Percentiles rank a stretch among this genome's conserved stretches.
These are phyloP conservation scores for Pammene aurita DNA, from an alignment of 2,888 invertebrate genomes.

Conservation along the genomic window DNA sequence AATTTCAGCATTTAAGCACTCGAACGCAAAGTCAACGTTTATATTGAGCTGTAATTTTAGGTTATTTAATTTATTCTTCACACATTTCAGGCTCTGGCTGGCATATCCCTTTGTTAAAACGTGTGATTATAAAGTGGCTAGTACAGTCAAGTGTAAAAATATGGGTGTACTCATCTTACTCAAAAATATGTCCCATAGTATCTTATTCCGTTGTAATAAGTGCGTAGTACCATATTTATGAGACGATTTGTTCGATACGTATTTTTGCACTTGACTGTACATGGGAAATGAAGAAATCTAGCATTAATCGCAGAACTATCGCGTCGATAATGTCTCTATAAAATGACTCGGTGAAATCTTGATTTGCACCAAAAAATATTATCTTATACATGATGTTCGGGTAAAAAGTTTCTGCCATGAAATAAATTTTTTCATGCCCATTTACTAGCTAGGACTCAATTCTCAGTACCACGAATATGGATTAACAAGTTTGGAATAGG, in stretches of 20 bases:
- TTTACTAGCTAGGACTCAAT: background rate
- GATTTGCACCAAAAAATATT: too few relatives aligned
- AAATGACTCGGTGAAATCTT: background rate
- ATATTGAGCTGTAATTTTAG: slow-evolving; percentile 28
- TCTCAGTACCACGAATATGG: background rate
- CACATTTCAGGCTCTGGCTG: background rate
- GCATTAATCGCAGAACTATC: background rate
- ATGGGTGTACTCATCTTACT: too few relatives aligned
- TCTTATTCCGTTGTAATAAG: too few relatives aligned
- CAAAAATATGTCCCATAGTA: too few relatives aligned
- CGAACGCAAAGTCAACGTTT: slow-evolving; percentile 24
- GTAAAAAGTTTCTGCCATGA: background rate
- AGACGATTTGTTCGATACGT: too few relatives aligned
- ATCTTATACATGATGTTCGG: background rate
- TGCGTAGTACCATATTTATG: too few relatives aligned
- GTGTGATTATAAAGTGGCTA: background rate
- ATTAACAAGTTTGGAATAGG: background rate
- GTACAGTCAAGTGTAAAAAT: too few relatives aligned
- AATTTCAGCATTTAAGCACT: slow-evolving; percentile 31
- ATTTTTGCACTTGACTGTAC: too few relatives aligned
- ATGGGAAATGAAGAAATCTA: background rate
- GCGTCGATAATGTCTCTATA: background rate
- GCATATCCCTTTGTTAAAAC: background rate
- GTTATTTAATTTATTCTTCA: slow-evolving; percentile 35
- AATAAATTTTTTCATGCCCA: background rate